A percentile compares a stretch with the other conserved stretches of the same genome.
Evolutionary conservation across 2,113 vertebrate genomes (phyloP).

Genomic region (Psittacus erithacus): DNA sequence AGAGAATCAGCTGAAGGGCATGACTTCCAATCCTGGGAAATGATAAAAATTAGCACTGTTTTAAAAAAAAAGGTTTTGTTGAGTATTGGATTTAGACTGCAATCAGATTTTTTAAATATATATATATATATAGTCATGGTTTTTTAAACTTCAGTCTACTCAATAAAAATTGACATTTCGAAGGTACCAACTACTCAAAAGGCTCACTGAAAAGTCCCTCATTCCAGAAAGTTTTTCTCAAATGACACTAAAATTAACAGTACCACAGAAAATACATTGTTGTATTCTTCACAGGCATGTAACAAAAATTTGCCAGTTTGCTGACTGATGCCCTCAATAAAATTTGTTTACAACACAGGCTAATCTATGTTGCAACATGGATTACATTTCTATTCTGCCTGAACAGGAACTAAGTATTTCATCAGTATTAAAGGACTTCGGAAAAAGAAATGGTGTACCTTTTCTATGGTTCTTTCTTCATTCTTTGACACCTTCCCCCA

Average conservation of each 20-base stretch:
- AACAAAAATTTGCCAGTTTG: neutral
- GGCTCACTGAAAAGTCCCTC: neutral
- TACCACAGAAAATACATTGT: neutral
- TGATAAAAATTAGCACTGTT: neutral
- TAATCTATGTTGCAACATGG: neutral
- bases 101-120: neutral
- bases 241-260: neutral
- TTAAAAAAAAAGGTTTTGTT: neutral
- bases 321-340: neutral
- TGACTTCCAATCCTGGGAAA: neutral
- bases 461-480: neutral
- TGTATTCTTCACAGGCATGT: neutral
- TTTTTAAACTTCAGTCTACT: neutral
- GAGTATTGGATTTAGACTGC: neutral
- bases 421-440: neutral
- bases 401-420: neutral
- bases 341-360: neutral
- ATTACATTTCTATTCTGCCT: neutral
- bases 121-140: neutral
- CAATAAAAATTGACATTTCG: neutral
- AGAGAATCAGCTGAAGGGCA: neutral
- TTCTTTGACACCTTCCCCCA: neutral
- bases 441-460: neutral
- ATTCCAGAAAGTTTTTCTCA: neutral
- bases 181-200: neutral